Base-by-base conservation (phyloP, 2,888 invertebrate genomes). In the Octonoba sinensis region DNA sequence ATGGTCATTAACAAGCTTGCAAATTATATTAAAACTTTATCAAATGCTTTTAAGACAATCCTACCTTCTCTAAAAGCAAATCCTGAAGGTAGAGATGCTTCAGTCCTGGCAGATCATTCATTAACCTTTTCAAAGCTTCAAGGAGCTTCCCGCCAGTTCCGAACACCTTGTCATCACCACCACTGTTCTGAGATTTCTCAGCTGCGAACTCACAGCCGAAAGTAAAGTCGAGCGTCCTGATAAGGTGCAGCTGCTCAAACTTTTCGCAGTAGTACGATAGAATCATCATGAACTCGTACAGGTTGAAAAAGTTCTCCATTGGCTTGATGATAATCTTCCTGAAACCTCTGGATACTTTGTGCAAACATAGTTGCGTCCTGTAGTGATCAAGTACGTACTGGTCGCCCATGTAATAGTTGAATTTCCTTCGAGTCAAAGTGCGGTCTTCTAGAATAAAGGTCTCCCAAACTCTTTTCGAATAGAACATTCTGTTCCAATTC, bases 201-300 rank as follows among this genome's bases (percentile, higher is more conserved):
- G 93, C 51, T 13, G 72, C 51, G 13, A 70, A 73, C 85, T 93
- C 92, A 87, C 93, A 94, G 0, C 93, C 93, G 88, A 95, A 95
- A 0, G 93, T 92, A 86, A 94, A 94, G 83, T 87, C 91, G 20
- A 93, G 88, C 12, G 91, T 90, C 46, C 90, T 90, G 6, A 85
- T 82, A 15, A 70, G 20, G n/a, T 51, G 16, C 8, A 82, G 54
- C 1, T 47, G 44, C 15, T 85, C 85, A 60, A 82, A 85, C 13
- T 83, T 76, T 46, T 84, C 84, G 24, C 70, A 64, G 86, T 92
- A 94, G 91, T 93, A 93, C 0, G 93, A 91, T n/a, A 95, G 87
- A 90, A 95, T 92, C 77, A 93, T 92, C 91, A 95, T 93, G 87
- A 95, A 95, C 87, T 95, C 94, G 87, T 93, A 94, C 57, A 95